phyloP scores from a whole-genome alignment of 2,113 vertebrate species.

The Mystacornis crossleyi region DNA sequence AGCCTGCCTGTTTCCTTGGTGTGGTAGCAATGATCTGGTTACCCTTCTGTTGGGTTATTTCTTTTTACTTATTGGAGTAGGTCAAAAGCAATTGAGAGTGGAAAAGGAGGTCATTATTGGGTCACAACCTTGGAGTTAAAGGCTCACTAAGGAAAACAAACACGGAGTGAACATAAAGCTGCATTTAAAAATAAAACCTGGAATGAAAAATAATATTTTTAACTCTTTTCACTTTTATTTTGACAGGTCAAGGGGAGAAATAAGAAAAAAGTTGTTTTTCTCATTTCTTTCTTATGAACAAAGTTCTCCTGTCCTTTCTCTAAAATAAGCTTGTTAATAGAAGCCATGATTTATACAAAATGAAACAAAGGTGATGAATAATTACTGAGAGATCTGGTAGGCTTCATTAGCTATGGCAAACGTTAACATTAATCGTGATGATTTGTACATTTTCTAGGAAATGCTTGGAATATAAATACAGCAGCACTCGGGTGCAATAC shows the following conservation, averaged over 20 bases:
- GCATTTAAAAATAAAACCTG: constrained; percentile 33
- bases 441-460: constrained; percentile 11
- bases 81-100: constrained; percentile 61
- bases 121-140: constrained; percentile 65
- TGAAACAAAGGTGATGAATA: not conserved
- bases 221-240: not conserved
- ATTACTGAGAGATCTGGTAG: not conserved
- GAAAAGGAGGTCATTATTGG: constrained; percentile 49
- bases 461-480: not conserved
- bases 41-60: constrained; percentile 65
- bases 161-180: not conserved
- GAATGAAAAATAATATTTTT: constrained; percentile 25
- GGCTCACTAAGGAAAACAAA: constrained; percentile 56
- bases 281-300: not conserved
- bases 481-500: not conserved
- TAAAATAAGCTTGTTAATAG: not conserved
- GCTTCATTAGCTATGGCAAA: not conserved
- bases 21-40: constrained; percentile 71
- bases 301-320: not conserved
- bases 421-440: not conserved
- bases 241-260: not conserved
- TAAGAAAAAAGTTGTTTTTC: not conserved
- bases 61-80: constrained; percentile 65
- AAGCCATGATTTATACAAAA: not conserved
- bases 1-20: constrained; percentile 70